Percentiles rank a stretch among this genome's conserved stretches.
Conservation (phyloP, 1,140 invertebrate species). For the Drosophila triauraria region DNA sequence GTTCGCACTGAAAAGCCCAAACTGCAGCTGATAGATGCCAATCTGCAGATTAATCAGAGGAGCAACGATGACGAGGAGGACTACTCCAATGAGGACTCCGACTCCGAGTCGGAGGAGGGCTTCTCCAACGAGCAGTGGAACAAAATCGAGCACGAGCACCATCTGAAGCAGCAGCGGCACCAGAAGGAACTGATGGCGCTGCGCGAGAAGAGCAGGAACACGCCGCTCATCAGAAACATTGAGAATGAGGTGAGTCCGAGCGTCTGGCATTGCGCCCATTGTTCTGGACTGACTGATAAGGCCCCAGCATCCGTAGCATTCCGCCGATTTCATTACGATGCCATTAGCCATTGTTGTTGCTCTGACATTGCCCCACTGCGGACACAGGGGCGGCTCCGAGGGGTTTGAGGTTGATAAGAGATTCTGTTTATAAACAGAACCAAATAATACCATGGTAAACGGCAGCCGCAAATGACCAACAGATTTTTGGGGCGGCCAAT, state of each 20-base stretch:
- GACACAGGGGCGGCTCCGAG: slow-evolving; percentile 5
- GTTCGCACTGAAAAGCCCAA: slow-evolving; percentile 47
- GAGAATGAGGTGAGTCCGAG: slow-evolving; percentile 69
- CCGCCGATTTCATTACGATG: slow-evolving; percentile 50
- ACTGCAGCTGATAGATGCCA: slow-evolving; percentile 47
- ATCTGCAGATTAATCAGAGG: slow-evolving; percentile 16
- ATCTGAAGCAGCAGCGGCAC: slow-evolving; percentile 62
- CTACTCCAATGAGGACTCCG: slow-evolving; percentile 28
- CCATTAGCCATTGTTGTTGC: slow-evolving; percentile 67
- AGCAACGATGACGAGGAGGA: slow-evolving; percentile 11
- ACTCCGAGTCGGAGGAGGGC: slow-evolving; percentile 28
- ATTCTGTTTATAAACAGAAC: slow-evolving; percentile 17
- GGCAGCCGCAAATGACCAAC: slow-evolving; percentile 47
- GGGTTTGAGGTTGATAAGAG: slow-evolving; percentile 16
- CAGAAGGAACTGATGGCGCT: slow-evolving; percentile 62
- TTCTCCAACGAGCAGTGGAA: slow-evolving; percentile 73
- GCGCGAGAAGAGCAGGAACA: slow-evolving; percentile 53
- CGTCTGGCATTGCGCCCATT: slow-evolving; percentile 65
- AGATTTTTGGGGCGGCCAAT: slow-evolving; percentile 4
- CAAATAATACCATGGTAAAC: background rate
- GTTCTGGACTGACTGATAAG: slow-evolving; percentile 22
- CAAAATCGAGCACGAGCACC: slow-evolving; percentile 66
- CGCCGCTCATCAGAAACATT: slow-evolving; percentile 62
- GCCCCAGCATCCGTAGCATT: background rate
- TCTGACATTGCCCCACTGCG: slow-evolving; percentile 53